Conservation (phyloP, 2,113 vertebrate species). For the Ailuropoda melanoleuca region DNA sequence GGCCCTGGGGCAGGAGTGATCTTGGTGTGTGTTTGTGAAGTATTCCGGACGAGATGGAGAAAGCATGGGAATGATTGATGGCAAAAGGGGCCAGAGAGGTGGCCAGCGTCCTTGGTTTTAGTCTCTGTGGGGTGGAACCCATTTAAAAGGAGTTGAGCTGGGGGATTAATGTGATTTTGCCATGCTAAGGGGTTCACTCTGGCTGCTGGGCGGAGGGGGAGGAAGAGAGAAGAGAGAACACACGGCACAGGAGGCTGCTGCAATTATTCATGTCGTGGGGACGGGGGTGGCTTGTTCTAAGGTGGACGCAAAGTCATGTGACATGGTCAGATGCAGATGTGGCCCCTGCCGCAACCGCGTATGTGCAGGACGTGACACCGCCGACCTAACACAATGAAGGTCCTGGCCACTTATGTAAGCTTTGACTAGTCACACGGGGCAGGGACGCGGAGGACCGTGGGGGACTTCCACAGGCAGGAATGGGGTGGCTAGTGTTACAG, state of each 20-base stretch:
- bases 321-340: not conserved
- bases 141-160: not conserved
- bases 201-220: no score
- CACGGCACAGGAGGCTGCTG: not conserved
- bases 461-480: not conserved
- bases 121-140: not conserved
- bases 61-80: not conserved
- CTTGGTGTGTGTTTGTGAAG: not conserved
- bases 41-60: not conserved
- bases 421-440: not conserved
- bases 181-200: not conserved
- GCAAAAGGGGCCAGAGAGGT: not conserved
- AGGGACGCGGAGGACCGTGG: fast-evolving
- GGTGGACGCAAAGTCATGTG: not conserved
- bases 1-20: not conserved
- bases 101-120: not conserved
- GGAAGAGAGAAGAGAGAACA: not conserved
- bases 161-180: not conserved
- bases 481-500: fast-evolving
- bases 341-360: not conserved
- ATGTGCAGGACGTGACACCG: not conserved
- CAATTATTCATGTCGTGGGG: not conserved
- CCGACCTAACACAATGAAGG: not conserved
- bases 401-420: not conserved
- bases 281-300: not conserved